Conservation (phyloP, 2,888 invertebrate species). For the Chromoteleia sp. region DNA sequence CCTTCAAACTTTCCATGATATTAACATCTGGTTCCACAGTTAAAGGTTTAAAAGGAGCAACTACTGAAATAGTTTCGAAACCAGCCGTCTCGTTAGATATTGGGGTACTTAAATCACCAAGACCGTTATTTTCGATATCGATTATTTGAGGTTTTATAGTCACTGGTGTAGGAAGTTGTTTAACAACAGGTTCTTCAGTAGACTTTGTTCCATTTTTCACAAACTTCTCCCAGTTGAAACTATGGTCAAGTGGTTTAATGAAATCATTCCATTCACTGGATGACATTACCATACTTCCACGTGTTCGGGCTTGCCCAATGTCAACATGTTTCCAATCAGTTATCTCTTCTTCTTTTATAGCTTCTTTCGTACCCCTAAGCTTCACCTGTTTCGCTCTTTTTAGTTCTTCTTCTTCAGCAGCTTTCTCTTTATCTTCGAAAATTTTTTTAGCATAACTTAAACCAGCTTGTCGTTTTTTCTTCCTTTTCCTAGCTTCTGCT, state of each 20-base stretch:
- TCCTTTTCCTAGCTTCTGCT: slow-evolving; percentile 86
- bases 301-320: slow-evolving; percentile 86
- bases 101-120: slow-evolving; percentile 81
- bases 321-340: slow-evolving; percentile 85
- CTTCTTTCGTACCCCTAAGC: slow-evolving; percentile 79
- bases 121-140: slow-evolving; percentile 84
- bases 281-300: slow-evolving; percentile 83
- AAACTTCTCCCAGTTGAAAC: slow-evolving; percentile 85
- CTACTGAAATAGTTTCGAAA: slow-evolving; percentile 88
- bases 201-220: slow-evolving; percentile 73
- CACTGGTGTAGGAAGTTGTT: slow-evolving; percentile 85
- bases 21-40: slow-evolving; percentile 85
- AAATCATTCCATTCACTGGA: slow-evolving; percentile 88
- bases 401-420: slow-evolving; percentile 88
- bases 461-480: slow-evolving; percentile 88
- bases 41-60: slow-evolving; percentile 87
- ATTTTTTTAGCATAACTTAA: slow-evolving; percentile 89
- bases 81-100: slow-evolving; percentile 86
- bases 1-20: slow-evolving; percentile 85
- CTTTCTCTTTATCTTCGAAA: slow-evolving; percentile 91
- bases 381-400: slow-evolving; percentile 83
- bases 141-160: slow-evolving; percentile 86
- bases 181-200: slow-evolving; percentile 77
- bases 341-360: slow-evolving; percentile 80
- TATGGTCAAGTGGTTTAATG: slow-evolving; percentile 87